Evolutionary conservation across 2,888 invertebrate species (phyloP), one percentile per base, ranked within the genome.

Genomic region (Tetragonula carbonaria): DNA sequence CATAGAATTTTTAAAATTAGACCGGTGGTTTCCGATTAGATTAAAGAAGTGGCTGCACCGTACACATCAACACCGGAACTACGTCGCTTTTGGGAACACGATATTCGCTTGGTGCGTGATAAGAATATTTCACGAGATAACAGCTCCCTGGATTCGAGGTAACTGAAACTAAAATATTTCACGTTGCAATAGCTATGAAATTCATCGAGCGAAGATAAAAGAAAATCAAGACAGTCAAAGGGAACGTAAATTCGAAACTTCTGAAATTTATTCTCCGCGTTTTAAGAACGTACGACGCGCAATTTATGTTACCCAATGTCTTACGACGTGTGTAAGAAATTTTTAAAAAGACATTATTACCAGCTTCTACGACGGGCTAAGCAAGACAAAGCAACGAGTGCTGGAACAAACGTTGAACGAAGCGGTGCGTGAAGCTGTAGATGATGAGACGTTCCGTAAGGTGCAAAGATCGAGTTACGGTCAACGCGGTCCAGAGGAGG

Each of bases 21-120:
- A 16, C 5, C 14, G 2, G 16, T 14, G 23, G 28, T 77, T 84
- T 74, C 23, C 50, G 66, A 45, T 33, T 68, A 96, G 96, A 97
- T 98, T 87, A 98, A 98, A 94, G 97, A 97, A 95, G 97, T 98
- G 14, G 97, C 97, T 0, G 97, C 97, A 74, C 98, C 97, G 0
- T 97, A 97, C 91, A 97, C 97, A 0, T 97, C 97, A 0, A 97
- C 97, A 84, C 96, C 97, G 45, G 97, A 97, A 91, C 95, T 97
- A 73, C 96, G 97, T 87, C 95, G 97, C 89, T 96, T 95, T 77
- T 98, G 97, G 97, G 97, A 97, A 92, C 96, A 97, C 87, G 98
- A 98, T 93, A 96, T 98, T 76, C 96, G 96, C 78, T 95, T 97
- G n/a, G 97, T 96, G 0, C 95, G 97, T 50, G 96, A 97, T 84